Conservation (phyloP, 2,888 invertebrate species). For the Campoletis raptor region DNA sequence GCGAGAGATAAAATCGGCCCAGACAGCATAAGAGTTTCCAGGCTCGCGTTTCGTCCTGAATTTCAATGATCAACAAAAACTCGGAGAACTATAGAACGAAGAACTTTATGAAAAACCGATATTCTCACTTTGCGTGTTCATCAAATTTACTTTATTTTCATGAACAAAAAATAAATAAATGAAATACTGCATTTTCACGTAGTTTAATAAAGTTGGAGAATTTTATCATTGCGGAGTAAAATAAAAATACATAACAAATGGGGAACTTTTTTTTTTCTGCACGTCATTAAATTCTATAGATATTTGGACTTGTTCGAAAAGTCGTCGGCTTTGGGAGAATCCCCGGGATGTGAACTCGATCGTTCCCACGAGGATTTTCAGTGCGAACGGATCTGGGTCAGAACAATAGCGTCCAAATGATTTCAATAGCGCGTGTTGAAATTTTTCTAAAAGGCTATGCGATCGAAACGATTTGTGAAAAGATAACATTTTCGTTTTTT, state of each 20-base stretch:
- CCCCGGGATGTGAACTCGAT: neutral
- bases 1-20: neutral
- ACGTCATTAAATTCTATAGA: neutral
- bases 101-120: constrained; percentile 1
- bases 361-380: constrained; percentile 12
- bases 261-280: neutral
- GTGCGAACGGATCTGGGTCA: constrained; percentile 52
- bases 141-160: neutral
- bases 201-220: neutral
- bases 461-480: constrained; percentile 36
- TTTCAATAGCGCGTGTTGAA: neutral
- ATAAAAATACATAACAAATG: neutral
- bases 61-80: constrained; percentile 37
- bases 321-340: neutral
- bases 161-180: constrained; percentile 7
- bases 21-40: neutral
- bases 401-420: constrained; percentile 23
- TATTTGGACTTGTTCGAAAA: neutral
- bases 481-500: neutral
- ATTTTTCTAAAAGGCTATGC: constrained; percentile 33
- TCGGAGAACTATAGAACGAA: neutral
- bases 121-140: neutral
- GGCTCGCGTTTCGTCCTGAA: constrained; percentile 12
- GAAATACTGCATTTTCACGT: neutral
- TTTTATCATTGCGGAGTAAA: neutral